Percentiles rank a stretch among this genome's conserved stretches.
Evolutionary conservation across 2,797 vertebrate genomes (phyloP).

Genomic region (Rhinella marina): DNA sequence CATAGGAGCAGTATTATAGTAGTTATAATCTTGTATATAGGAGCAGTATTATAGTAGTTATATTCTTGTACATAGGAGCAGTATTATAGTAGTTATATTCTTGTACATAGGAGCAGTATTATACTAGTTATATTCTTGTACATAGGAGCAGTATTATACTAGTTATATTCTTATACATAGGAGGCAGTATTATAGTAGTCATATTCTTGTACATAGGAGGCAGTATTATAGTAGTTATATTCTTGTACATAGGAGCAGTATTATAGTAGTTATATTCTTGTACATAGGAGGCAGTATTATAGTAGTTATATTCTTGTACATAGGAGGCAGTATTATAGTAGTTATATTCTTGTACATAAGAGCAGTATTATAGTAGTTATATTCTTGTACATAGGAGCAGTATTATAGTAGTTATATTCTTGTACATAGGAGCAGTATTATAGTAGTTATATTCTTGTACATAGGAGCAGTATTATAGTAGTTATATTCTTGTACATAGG

Average conservation of each 20-base stretch:
- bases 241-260: background rate
- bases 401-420: slow-evolving; percentile 11
- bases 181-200: background rate
- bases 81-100: slow-evolving; percentile 10
- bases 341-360: background rate
- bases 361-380: background rate
- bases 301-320: slow-evolving; percentile 10
- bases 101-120: slow-evolving; percentile 1
- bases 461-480: background rate
- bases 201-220: background rate
- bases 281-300: background rate
- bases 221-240: too few relatives aligned
- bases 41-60: too few relatives aligned
- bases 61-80: background rate
- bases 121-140: slow-evolving; percentile 2
- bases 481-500: background rate
- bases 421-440: background rate
- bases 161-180: background rate
- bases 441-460: background rate
- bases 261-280: background rate
- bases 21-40: background rate
- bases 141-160: background rate
- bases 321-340: background rate
- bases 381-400: background rate
- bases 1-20: background rate